Conservation (phyloP, 64 coral and sea anemone species). For the Anthopleura sola region DNA sequence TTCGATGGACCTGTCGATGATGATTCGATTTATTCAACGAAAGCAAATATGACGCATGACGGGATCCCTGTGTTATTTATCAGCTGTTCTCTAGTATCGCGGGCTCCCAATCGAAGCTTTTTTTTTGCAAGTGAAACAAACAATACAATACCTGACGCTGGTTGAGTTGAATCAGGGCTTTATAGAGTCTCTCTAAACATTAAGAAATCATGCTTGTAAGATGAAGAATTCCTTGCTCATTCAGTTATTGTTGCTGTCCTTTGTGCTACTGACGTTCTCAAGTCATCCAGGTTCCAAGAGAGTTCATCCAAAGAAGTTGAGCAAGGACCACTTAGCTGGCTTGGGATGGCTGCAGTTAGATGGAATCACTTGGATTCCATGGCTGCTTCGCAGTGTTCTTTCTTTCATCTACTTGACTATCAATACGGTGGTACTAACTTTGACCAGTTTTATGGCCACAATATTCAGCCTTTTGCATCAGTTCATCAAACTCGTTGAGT, state of each 20-base stretch:
- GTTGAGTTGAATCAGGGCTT: no score
- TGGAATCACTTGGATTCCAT: not conserved
- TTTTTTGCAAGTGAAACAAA: no score
- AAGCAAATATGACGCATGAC: not conserved
- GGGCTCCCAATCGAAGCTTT: not conserved
- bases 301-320: not conserved
- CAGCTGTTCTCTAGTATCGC: not conserved
- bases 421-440: constrained; percentile 30
- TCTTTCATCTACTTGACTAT: constrained; percentile 41
- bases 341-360: not conserved
- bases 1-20: constrained; percentile 21
- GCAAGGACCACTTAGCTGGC: not conserved
- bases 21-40: constrained; percentile 26
- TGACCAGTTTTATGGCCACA: constrained; percentile 27
- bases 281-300: not conserved
- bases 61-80: not conserved
- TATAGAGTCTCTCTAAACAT: no score
- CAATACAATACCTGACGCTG: no score
- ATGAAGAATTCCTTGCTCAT: not conserved
- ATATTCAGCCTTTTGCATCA: constrained; percentile 38
- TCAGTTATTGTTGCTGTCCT: not conserved
- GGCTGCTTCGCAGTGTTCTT: constrained; percentile 18
- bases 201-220: not conserved
- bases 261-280: not conserved
- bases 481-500: constrained; percentile 50